A percentile compares a stretch with the other conserved stretches of the same genome.
These are phyloP conservation scores for Calonectris borealis DNA, from an alignment of 2,113 vertebrate genomes.

Conservation along the genomic window DNA sequence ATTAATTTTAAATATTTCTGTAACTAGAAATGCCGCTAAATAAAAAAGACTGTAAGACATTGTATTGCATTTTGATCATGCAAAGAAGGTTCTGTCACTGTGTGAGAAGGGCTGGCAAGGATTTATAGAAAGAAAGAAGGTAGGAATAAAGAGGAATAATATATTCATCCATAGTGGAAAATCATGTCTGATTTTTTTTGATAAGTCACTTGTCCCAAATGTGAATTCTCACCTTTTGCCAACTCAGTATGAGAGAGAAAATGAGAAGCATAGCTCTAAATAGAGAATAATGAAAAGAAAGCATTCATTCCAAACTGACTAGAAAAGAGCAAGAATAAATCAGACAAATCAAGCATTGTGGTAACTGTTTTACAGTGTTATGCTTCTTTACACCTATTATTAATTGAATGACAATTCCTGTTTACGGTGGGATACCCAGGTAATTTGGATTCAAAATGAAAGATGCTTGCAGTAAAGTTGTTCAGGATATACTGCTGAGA, in stretches of 20 bases:
- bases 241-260: background rate
- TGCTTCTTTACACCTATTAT: conserved; percentile 61
- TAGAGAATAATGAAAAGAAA: conserved; percentile 35
- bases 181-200: background rate
- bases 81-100: background rate
- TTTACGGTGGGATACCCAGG: conserved; percentile 11
- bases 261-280: conserved; percentile 10
- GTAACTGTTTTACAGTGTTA: conserved; percentile 47
- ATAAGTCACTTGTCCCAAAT: conserved; percentile 2
- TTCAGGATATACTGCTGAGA: background rate
- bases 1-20: background rate
- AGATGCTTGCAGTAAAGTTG: background rate
- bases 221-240: conserved; percentile 10
- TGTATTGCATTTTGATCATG: background rate
- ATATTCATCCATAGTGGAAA: background rate
- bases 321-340: conserved; percentile 44
- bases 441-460: conserved; percentile 47
- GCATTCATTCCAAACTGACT: conserved; percentile 36
- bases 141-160: background rate
- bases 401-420: conserved; percentile 63
- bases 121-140: background rate
- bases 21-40: background rate
- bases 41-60: background rate
- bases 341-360: conserved; percentile 41
- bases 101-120: background rate